Conservation (phyloP, 2,113 vertebrate genomes). For the Campylorhamphus procurvoides region DNA sequence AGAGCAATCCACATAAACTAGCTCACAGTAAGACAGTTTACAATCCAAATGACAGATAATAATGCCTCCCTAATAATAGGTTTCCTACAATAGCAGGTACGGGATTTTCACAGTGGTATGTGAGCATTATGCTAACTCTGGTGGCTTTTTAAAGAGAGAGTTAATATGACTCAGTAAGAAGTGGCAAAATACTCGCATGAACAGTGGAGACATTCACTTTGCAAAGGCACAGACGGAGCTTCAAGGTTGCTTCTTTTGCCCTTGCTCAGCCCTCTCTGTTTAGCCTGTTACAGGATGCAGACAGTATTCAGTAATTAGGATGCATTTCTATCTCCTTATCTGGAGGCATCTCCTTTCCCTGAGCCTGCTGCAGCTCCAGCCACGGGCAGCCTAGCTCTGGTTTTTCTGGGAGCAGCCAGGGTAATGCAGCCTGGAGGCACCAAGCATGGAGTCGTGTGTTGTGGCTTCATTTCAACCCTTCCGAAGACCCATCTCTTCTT, state of each 20-base stretch:
- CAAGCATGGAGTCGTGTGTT: rapidly evolving
- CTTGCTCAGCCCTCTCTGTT: background rate
- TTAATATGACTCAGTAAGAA: background rate
- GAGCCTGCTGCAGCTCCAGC: background rate
- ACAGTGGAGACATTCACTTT: background rate
- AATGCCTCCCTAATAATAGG: slow-evolving; percentile 25
- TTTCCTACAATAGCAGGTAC: background rate
- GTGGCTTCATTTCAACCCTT: background rate
- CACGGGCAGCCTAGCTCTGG: rapidly evolving
- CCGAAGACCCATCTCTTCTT: background rate
- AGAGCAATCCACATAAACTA: background rate
- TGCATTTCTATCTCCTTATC: slow-evolving; percentile 33
- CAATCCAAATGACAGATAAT: slow-evolving; percentile 11
- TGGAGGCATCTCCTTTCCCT: background rate
- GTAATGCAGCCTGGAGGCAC: rapidly evolving
- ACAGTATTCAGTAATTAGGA: background rate
- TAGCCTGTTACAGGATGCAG: background rate
- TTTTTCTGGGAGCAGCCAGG: background rate
- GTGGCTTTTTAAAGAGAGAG: background rate
- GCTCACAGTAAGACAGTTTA: slow-evolving; percentile 21
- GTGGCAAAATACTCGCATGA: background rate
- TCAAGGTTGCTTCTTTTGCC: background rate
- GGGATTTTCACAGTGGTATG: background rate
- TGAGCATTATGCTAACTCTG: background rate
- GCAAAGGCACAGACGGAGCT: background rate